These are phyloP conservation scores for Drosophila tanythrix DNA, from an alignment of 2,888 invertebrate species.

Conservation along the genomic window DNA sequence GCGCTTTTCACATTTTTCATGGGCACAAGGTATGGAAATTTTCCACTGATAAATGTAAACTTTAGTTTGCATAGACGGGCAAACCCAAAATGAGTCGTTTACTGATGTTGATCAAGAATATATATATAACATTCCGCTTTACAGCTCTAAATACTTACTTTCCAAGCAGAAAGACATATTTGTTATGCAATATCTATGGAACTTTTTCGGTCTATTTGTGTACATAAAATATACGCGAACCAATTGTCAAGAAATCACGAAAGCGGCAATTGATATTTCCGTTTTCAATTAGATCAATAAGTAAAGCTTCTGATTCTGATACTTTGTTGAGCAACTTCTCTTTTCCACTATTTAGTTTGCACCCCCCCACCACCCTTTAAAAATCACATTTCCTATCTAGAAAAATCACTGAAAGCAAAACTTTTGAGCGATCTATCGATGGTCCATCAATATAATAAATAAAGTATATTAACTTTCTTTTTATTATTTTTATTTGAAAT, in stretches of 20 bases:
- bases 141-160: not conserved
- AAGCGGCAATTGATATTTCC: not conserved
- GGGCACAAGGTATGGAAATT: not conserved
- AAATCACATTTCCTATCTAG: not conserved
- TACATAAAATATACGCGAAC: not conserved
- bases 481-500: slow-evolving; percentile 79
- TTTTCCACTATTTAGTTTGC: not conserved
- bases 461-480: slow-evolving; percentile 43
- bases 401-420: not conserved
- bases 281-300: slow-evolving; percentile 2
- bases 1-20: not conserved
- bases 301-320: not conserved
- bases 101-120: not conserved
- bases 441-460: slow-evolving; percentile 24
- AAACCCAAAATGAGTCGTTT: not conserved
- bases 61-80: not conserved
- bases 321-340: not conserved
- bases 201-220: not conserved
- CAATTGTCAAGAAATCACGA: slow-evolving; percentile 1
- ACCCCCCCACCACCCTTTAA: not conserved
- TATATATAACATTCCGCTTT: not conserved
- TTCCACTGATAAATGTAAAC: not conserved
- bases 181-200: not conserved
- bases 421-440: not conserved
- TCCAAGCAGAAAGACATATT: not conserved